Percentiles rank a stretch among this genome's conserved stretches.
phyloP scores from a whole-genome alignment of 2,888 invertebrate species.

The Andrena minutula region DNA sequence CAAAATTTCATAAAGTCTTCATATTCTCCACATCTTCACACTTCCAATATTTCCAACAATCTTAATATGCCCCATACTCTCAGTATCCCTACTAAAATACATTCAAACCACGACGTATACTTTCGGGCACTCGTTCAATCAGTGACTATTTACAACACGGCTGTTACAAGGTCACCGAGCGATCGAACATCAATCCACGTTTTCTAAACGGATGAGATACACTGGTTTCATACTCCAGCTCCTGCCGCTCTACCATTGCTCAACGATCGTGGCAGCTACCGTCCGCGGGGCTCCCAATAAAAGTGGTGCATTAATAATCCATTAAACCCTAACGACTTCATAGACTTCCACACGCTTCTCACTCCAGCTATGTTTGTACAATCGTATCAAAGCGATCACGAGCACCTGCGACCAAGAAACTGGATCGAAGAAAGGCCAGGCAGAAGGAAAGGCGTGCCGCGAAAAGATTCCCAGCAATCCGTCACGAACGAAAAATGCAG shows the following conservation, averaged over 20 bases:
- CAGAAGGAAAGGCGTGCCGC: background rate
- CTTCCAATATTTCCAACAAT: background rate
- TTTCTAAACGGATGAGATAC: background rate
- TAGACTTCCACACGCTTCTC: background rate
- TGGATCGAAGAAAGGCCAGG: background rate
- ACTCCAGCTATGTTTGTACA: slow-evolving; percentile 18
- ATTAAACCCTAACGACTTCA: slow-evolving; percentile 18
- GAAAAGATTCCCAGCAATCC: slow-evolving; percentile 1
- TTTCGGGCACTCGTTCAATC: background rate
- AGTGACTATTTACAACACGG: background rate
- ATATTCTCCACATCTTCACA: background rate
- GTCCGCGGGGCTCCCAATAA: background rate
- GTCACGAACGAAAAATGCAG: background rate
- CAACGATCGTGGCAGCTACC: background rate
- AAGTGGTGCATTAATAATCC: slow-evolving; percentile 11
- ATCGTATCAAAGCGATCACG: background rate
- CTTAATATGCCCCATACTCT: background rate
- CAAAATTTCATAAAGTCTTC: background rate
- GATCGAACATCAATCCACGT: background rate
- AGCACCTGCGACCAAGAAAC: slow-evolving; percentile 23
- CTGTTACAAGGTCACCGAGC: background rate
- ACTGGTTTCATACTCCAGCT: background rate
- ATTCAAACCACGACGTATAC: background rate
- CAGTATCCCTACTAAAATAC: background rate
- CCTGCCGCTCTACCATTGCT: background rate